Conservation (phyloP, 2,797 vertebrate species). For the Staurois parvus region DNA sequence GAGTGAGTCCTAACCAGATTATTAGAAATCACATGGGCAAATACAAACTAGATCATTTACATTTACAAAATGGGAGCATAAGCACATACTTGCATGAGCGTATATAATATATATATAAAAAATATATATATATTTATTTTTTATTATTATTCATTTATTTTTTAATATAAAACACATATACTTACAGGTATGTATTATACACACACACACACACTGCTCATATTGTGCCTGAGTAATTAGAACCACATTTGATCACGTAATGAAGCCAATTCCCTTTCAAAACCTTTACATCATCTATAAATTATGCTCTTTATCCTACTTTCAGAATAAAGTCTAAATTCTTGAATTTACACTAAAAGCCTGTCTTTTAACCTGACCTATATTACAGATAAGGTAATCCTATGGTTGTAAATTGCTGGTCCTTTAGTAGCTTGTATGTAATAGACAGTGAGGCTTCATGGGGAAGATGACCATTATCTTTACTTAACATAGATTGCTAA, state of each 20-base stretch:
- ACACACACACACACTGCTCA: too few relatives aligned
- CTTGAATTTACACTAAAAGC: slow-evolving; percentile 61
- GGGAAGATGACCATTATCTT: slow-evolving; percentile 50
- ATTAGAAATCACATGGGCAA: neutral
- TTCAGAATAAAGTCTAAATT: slow-evolving; percentile 54
- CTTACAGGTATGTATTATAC: too few relatives aligned
- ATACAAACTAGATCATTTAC: too few relatives aligned
- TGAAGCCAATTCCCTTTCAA: slow-evolving; percentile 53
- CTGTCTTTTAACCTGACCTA: slow-evolving; percentile 60
- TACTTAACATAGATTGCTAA: slow-evolving; percentile 35
- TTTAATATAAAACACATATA: too few relatives aligned
- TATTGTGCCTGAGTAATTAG: slow-evolving; percentile 27
- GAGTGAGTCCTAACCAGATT: neutral
- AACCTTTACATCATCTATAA: slow-evolving; percentile 56
- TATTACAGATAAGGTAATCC: slow-evolving; percentile 60
- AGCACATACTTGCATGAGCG: too few relatives aligned
- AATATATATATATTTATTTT: slow-evolving; percentile 7
- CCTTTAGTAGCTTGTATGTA: slow-evolving; percentile 48
- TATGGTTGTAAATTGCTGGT: slow-evolving; percentile 49
- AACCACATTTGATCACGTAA: slow-evolving; percentile 56
- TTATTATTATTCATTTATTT: too few relatives aligned
- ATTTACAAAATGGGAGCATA: too few relatives aligned
- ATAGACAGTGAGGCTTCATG: slow-evolving; percentile 56
- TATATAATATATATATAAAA: neutral
- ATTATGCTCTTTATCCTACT: slow-evolving; percentile 52